Base-by-base conservation (phyloP, 2,888 invertebrate species). In the Gibbula magus region DNA sequence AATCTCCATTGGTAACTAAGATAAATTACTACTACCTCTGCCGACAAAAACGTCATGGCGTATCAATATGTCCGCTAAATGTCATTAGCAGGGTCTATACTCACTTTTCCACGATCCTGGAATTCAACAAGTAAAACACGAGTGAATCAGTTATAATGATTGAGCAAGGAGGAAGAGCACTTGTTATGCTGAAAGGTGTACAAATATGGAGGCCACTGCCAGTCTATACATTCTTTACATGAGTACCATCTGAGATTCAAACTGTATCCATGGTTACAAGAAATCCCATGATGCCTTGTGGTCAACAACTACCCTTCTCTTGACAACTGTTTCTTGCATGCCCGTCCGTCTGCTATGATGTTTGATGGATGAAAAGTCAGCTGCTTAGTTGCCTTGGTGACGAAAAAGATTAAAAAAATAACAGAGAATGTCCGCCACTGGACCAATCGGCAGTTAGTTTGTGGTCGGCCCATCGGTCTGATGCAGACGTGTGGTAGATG, bases 361-460 rank as follows among this genome's bases (percentile, higher is more conserved):
- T 45, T 45, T 45, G 45, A 45, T 45, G 70, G 70, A 70, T 70
- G 70, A 70, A 39, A 39, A 35, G 70, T 70, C 70, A 35, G 70
- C 70, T 39, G 70, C 70, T 70, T n/a, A 70, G 70, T 70, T 35
- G 39, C 32, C 70, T 5, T 70, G 32, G n/a, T 39, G 39, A 70
- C 70, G 35, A 39, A 70, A 39, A 20, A 70, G 35, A 22, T 22
- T 70, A 32, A 20, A 39, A 70, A 70, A 70, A 70, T 70, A 70
- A 70, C 29, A 35, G 70, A 35, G 20, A 25, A 61, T 61, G 70
- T 18, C 32, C 35, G 70, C 70, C 70, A 29, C 39, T 10, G 20
- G 20, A 20, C 20, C 32, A 70, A 32, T 35, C n/a, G 20, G 20
- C 70, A 70, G 39, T 70, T 10, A 25, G 67, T 25, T 29, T 67